A percentile compares a stretch with the other conserved stretches of the same genome.
Evolutionary conservation across 2,113 vertebrate genomes (phyloP).

Genomic region (Capra hircus): DNA sequence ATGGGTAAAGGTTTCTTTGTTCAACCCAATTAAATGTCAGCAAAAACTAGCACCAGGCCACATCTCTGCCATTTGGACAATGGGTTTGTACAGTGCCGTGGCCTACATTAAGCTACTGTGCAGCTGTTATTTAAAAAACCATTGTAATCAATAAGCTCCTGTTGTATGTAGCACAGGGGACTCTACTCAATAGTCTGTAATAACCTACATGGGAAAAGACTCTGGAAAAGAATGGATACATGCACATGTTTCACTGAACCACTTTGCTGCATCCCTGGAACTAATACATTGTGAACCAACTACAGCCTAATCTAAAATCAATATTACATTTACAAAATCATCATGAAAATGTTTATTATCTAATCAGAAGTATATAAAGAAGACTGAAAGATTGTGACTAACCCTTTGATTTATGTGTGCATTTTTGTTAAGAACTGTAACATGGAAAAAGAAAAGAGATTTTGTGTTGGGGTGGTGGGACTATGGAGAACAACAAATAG

Average conservation of each 20-base stretch:
- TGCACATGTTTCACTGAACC: neutral
- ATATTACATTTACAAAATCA: neutral
- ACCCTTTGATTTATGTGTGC: neutral
- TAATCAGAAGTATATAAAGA: neutral
- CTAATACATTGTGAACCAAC: neutral
- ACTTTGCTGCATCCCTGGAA: neutral
- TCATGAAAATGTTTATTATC: neutral
- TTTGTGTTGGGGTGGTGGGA: neutral
- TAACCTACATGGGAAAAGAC: neutral
- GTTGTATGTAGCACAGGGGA: neutral
- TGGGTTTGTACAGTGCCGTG: neutral
- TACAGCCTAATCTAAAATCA: neutral
- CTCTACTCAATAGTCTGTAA: neutral
- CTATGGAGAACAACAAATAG: neutral
- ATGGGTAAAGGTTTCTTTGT: neutral
- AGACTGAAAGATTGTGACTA: neutral
- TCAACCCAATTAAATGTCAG: neutral
- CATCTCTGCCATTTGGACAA: neutral
- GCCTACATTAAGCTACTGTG: neutral
- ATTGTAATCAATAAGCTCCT: neutral
- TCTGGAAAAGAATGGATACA: neutral
- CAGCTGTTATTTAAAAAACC: neutral
- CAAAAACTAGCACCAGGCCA: neutral
- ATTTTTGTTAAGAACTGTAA: neutral
- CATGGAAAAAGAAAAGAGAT: neutral